Evolutionary conservation across 1,140 invertebrate genomes (phyloP).

Genomic region (Epicauta chinensis): DNA sequence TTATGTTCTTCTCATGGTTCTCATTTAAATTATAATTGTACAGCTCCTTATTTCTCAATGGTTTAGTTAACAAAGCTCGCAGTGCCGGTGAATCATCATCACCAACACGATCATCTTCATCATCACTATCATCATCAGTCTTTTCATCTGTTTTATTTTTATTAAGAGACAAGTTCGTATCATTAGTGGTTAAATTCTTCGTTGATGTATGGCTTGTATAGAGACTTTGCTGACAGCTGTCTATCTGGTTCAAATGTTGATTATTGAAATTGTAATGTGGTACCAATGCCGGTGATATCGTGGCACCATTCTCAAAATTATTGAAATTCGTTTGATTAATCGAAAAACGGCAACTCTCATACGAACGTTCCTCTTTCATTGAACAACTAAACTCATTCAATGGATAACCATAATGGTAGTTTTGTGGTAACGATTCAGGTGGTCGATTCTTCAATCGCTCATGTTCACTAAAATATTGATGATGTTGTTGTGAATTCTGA

Average conservation of each 20-base stretch:
- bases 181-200: constrained; percentile 16
- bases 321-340: constrained; percentile 17
- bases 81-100: constrained; percentile 41
- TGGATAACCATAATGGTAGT: not conserved
- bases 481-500: constrained; percentile 8
- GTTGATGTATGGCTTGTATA: constrained; percentile 13
- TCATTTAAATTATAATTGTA: constrained; percentile 24
- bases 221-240: constrained; percentile 21
- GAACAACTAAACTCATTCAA: not conserved
- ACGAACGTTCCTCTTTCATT: constrained; percentile 16
- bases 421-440: not conserved
- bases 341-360: constrained; percentile 14
- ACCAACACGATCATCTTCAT: too few relatives aligned
- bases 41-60: constrained; percentile 40
- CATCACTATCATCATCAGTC: not conserved
- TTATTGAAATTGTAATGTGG: constrained; percentile 21
- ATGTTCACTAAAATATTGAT: constrained; percentile 7
- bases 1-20: too few relatives aligned
- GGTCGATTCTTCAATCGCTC: not conserved
- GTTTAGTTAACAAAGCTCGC: constrained; percentile 46
- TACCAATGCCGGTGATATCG: constrained; percentile 4
- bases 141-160: constrained; percentile 9
- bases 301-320: constrained; percentile 18
- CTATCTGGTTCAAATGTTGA: constrained; percentile 15
- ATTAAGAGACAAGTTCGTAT: constrained; percentile 11